These are phyloP conservation scores for Poecilia latipinna DNA, from an alignment of 2,113 vertebrate species.

Conservation along the genomic window DNA sequence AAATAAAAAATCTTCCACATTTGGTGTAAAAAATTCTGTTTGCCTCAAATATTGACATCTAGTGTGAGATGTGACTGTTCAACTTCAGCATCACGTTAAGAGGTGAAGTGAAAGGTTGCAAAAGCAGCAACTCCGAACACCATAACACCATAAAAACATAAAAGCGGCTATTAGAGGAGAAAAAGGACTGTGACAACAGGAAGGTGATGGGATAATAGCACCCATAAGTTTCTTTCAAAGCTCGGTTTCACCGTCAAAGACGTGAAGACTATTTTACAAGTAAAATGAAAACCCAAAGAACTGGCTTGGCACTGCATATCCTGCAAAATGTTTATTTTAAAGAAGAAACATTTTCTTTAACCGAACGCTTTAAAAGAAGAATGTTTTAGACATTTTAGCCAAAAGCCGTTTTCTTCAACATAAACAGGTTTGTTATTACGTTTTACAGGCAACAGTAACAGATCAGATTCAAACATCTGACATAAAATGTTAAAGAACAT, in stretches of 20 bases:
- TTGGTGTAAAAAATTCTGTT: not conserved
- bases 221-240: not conserved
- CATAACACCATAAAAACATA: not conserved
- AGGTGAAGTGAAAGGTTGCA: not conserved
- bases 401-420: too few relatives aligned
- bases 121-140: not conserved
- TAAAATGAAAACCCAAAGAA: not conserved
- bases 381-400: too few relatives aligned
- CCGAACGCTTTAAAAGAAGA: too few relatives aligned
- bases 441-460: too few relatives aligned
- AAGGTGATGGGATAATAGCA: not conserved
- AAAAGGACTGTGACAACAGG: not conserved
- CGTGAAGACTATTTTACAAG: not conserved
- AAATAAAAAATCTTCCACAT: not conserved
- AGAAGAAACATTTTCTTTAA: too few relatives aligned
- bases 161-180: not conserved
- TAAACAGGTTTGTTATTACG: too few relatives aligned
- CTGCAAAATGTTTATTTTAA: too few relatives aligned
- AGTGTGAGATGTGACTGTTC: too few relatives aligned
- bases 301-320: not conserved
- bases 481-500: too few relatives aligned
- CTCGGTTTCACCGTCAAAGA: not conserved
- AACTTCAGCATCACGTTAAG: too few relatives aligned
- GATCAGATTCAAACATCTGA: too few relatives aligned
- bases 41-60: not conserved